Conservation (phyloP, 1,140 invertebrate genomes). For the Protaetia brevitarsis region DNA sequence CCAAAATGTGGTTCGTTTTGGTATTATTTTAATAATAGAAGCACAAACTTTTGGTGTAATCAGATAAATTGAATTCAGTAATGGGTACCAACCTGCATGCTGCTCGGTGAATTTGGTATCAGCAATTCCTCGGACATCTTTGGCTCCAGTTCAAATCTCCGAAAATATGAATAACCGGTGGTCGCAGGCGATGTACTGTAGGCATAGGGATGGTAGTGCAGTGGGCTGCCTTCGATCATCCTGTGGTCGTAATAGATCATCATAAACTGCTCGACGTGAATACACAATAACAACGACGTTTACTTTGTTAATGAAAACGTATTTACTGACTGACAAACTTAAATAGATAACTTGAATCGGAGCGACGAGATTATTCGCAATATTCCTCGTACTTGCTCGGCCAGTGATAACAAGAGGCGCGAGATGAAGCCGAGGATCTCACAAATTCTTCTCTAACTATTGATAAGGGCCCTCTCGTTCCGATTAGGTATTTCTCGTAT, state of each 20-base stretch:
- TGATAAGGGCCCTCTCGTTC: constrained; percentile 9
- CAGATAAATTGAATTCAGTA: too few species aligned
- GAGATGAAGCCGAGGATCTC: constrained; percentile 5
- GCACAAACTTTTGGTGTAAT: not conserved
- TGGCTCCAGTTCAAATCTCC: constrained; percentile 26
- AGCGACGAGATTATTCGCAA: not conserved
- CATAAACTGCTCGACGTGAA: not conserved
- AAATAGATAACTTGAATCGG: constrained; percentile 4
- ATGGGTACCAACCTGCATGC: constrained; percentile 40
- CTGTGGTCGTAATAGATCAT: constrained; percentile 42
- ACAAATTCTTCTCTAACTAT: not conserved
- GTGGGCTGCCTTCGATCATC: constrained; percentile 42
- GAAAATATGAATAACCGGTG: constrained; percentile 28
- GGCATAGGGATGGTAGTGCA: constrained; percentile 38
- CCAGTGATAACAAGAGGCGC: not conserved
- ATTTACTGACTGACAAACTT: not conserved
- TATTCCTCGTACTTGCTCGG: not conserved
- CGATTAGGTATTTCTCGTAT: too few species aligned
- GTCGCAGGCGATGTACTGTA: not conserved
- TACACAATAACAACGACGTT: not conserved
- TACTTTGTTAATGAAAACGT: not conserved
- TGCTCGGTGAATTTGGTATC: constrained; percentile 40
- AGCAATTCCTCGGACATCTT: constrained; percentile 37
- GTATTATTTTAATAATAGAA: not conserved
- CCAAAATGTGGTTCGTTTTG: not conserved